Evolutionary conservation across 2,113 vertebrate genomes (phyloP).

Genomic region (Dicerorhinus sumatrensis): DNA sequence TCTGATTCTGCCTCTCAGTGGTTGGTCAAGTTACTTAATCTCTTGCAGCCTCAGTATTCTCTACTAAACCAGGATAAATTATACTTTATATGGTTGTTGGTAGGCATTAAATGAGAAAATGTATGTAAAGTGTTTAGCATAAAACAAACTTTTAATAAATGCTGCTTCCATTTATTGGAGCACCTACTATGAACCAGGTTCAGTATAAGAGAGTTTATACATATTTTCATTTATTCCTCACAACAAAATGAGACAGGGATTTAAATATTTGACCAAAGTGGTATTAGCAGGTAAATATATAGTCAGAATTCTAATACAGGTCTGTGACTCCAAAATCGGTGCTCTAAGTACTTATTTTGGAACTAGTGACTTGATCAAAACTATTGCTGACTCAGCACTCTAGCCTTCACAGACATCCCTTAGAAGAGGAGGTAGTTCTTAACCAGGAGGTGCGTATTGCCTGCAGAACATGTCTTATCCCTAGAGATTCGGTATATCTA

Average conservation of each 20-base stretch:
- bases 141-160: background rate
- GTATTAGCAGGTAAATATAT: constrained; percentile 3
- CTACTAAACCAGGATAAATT: constrained; percentile 20
- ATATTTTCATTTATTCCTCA: background rate
- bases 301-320: background rate
- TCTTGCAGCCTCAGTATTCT: constrained; percentile 49
- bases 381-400: background rate
- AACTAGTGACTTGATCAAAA: constrained; percentile 14
- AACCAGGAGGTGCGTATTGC: background rate
- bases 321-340: background rate
- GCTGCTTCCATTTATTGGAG: background rate
- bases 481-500: constrained; percentile 5
- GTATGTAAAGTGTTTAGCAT: background rate
- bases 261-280: background rate
- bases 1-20: background rate
- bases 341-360: constrained; percentile 9
- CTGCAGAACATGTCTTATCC: background rate
- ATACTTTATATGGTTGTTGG: background rate
- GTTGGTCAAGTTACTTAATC: constrained; percentile 28
- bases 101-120: constrained; percentile 37
- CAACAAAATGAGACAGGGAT: background rate
- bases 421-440: background rate
- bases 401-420: background rate
- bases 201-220: background rate
- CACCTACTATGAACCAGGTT: background rate